Evolutionary conservation across 2,888 invertebrate species (phyloP).

Genomic region (Drosophila multiciliata): DNA sequence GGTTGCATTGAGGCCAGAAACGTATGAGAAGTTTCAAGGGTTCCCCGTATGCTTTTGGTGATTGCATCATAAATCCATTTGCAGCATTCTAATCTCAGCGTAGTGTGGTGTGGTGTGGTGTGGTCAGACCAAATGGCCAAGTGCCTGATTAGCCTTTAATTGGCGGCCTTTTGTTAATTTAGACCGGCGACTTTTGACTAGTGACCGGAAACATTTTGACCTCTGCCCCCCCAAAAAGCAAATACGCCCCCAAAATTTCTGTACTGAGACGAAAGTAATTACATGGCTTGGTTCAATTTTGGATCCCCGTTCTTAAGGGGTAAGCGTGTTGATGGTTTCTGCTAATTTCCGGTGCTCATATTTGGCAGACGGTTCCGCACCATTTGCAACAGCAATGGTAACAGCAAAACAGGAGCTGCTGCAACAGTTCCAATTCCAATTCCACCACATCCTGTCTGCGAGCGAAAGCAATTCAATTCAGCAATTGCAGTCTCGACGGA

Average conservation of each 20-base stretch:
- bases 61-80: conserved; percentile 61
- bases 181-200: conserved; percentile 60
- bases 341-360: conserved; percentile 78
- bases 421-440: conserved; percentile 67
- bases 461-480: conserved; percentile 66
- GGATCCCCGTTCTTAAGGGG: conserved; percentile 16
- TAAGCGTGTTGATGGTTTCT: conserved; percentile 39
- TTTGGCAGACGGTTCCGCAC: conserved; percentile 76
- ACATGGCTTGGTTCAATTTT: conserved; percentile 68
- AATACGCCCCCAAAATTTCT: conserved; percentile 51
- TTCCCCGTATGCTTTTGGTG: conserved; percentile 35
- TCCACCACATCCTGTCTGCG: conserved; percentile 74
- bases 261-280: conserved; percentile 68
- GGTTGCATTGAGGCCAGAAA: conserved; percentile 21
- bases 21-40: conserved; percentile 53
- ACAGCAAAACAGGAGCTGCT: conserved; percentile 17
- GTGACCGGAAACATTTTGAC: conserved; percentile 24
- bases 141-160: conserved; percentile 79
- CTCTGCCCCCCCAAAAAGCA: conserved; percentile 26
- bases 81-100: conserved; percentile 11
- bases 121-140: conserved; percentile 65
- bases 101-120: conserved; percentile 10
- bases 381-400: conserved; percentile 51
- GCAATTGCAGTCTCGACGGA: conserved; percentile 62
- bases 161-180: conserved; percentile 75